A percentile compares a stretch with the other conserved stretches of the same genome.
These are phyloP conservation scores for Felis catus DNA, from an alignment of 2,113 vertebrate species.

Conservation along the genomic window F.catus_Fca126_mat1.0 CM031427.1:35313001-35313500, in stretches of 20 bases:
- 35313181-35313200: neutral
- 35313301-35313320: neutral
- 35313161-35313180: neutral
- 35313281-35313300: neutral
- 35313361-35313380: neutral
- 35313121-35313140: conserved; percentile 37
- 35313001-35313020: conserved; percentile 90
- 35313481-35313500: neutral
- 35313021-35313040: conserved; percentile 85
- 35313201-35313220: neutral
- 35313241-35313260: neutral
- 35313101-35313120: conserved; percentile 63
- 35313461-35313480: neutral
- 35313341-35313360: neutral
- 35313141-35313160: conserved; percentile 12
- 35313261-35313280: neutral
- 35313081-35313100: conserved; percentile 76
- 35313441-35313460: neutral
- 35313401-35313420: neutral
- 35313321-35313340: neutral
- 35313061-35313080: conserved; percentile 82
- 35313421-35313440: neutral
- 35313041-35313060: conserved; percentile 85
- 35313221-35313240: neutral
- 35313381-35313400: neutral